These are phyloP conservation scores for Agelaius phoeniceus DNA, from an alignment of 2,113 vertebrate species.

Conservation along the genomic window DNA sequence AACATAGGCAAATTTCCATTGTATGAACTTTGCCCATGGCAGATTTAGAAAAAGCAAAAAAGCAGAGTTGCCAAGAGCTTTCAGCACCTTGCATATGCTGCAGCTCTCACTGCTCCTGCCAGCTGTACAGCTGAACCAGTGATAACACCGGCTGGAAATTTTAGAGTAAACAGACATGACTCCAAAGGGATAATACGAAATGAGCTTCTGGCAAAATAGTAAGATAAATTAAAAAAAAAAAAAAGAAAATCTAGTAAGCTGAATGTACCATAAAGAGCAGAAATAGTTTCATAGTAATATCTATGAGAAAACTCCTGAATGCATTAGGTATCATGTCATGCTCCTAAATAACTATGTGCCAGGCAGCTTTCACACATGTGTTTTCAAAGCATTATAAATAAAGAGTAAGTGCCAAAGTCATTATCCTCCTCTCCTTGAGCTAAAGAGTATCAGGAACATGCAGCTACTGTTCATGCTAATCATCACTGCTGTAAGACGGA, in stretches of 20 bases:
- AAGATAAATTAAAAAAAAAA: neutral
- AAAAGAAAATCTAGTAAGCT: neutral
- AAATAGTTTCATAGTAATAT: neutral
- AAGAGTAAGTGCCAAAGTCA: constrained; percentile 21
- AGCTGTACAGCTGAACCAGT: constrained; percentile 35
- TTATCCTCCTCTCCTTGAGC: neutral
- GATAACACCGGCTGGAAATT: neutral
- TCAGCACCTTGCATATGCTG: neutral
- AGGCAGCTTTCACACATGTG: neutral
- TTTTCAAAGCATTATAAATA: constrained; percentile 39
- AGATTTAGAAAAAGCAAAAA: neutral
- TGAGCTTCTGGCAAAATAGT: neutral
- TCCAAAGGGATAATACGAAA: neutral
- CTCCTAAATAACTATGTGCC: neutral
- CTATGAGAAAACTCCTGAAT: neutral
- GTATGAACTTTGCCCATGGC: neutral
- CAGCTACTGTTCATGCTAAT: constrained; percentile 15
- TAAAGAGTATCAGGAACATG: constrained; percentile 33
- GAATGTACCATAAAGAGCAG: neutral
- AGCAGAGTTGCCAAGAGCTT: neutral
- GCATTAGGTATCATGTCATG: neutral
- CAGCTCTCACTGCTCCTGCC: constrained; percentile 3
- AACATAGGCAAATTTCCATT: neutral
- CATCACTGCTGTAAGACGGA: neutral
- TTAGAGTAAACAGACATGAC: neutral